Evolutionary conservation across 2,113 vertebrate genomes (phyloP).

Genomic region (Psettodes erumei): DNA sequence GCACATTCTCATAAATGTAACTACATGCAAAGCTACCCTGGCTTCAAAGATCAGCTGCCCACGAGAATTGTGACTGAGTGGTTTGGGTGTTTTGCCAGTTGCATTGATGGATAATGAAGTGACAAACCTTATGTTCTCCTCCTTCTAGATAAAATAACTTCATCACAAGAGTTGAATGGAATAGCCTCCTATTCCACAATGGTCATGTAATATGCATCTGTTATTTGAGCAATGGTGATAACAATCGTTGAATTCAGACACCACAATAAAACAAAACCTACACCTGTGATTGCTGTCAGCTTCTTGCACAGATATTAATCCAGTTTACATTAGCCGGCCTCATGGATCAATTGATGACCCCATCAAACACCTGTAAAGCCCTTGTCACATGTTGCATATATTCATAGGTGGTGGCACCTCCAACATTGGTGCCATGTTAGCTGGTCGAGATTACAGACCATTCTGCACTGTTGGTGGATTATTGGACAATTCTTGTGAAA

Average conservation of each 20-base stretch:
- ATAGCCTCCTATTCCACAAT: not conserved
- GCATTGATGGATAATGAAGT: not conserved
- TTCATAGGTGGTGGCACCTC: not conserved
- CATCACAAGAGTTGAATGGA: too few species aligned
- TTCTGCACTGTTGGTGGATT: not conserved
- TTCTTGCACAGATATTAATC: too few species aligned
- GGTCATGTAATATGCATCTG: not conserved
- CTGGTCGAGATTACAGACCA: not conserved
- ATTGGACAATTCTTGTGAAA: conserved; percentile 20
- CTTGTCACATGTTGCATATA: not conserved
- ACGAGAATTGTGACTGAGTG: too few species aligned
- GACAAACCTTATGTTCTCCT: not conserved
- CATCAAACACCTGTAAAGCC: not conserved
- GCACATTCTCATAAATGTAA: too few species aligned
- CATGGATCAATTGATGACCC: too few species aligned
- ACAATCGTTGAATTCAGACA: too few species aligned
- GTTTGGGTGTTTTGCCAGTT: not conserved
- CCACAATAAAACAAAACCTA: too few species aligned
- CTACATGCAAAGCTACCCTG: too few species aligned
- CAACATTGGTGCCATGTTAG: not conserved
- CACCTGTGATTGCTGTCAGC: too few species aligned
- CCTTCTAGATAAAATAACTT: not conserved
- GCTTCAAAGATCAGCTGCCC: too few species aligned
- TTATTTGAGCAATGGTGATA: not conserved
- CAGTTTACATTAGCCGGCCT: too few species aligned